Percentiles rank a stretch among this genome's conserved stretches.
These are phyloP conservation scores for Caenorhabditis plicata DNA, from an alignment of 2,888 invertebrate species.

Conservation along the genomic window DNA sequence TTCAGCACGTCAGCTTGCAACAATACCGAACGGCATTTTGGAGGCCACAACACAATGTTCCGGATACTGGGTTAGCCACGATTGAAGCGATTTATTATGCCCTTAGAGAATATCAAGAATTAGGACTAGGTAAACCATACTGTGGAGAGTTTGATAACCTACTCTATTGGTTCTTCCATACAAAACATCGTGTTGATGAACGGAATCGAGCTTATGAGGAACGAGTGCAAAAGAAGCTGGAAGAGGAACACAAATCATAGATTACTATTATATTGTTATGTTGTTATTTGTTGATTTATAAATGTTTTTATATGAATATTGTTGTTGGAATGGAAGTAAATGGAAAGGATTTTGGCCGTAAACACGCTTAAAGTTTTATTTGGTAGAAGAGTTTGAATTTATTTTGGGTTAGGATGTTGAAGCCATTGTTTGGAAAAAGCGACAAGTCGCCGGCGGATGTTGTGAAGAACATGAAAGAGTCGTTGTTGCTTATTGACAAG, in stretches of 20 bases:
- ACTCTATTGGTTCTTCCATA: constrained; percentile 62
- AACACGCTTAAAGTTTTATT: neutral
- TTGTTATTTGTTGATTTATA: constrained; percentile 1
- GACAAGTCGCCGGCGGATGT: constrained; percentile 80
- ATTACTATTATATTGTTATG: neutral
- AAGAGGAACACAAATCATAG: constrained; percentile 1
- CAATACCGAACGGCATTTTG: constrained; percentile 68
- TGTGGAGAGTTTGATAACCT: constrained; percentile 53
- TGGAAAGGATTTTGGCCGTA: neutral
- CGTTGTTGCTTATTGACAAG: constrained; percentile 86
- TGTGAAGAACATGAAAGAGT: constrained; percentile 86
- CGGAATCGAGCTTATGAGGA: constrained; percentile 22
- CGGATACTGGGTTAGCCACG: constrained; percentile 66
- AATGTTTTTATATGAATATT: neutral
- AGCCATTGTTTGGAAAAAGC: constrained; percentile 33
- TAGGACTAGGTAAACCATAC: constrained; percentile 20
- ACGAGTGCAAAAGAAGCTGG: constrained; percentile 1
- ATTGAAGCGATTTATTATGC: constrained; percentile 69
- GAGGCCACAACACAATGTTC: constrained; percentile 66
- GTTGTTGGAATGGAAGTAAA: neutral
- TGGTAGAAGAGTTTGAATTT: neutral
- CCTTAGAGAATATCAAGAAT: constrained; percentile 46
- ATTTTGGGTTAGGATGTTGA: constrained; percentile 15
- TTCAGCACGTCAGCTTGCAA: constrained; percentile 66
- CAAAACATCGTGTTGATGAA: constrained; percentile 33